Base-by-base conservation (phyloP, 2,888 invertebrate genomes). In the Xanthorhoe spadicearia region DNA sequence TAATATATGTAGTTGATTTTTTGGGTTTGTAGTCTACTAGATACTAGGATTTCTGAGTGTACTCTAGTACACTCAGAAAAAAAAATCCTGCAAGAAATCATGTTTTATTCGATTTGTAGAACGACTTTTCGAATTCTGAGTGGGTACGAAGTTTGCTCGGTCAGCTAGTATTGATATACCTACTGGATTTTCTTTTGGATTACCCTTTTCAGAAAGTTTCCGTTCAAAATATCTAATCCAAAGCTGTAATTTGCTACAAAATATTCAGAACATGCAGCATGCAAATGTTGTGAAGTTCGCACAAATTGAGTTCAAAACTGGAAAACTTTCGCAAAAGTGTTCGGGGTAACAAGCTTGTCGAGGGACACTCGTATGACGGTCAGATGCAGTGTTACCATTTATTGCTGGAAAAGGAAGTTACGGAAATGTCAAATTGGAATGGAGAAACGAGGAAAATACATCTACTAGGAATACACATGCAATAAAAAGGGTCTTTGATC, bases 261-360 rank as follows among this genome's bases (percentile, higher is more conserved):
- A 57, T 57, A 66, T 69, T 60, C 59, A 54, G 17, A 43, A 57
- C 61, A 61, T 50, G 61, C 52, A 53, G 17, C 52, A 52, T 61
- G 60, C 57, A 61, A 60, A 64, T 57, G 23, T 57, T 53, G 52
- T 43, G 64, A 57, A 60, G 23, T 56, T 63, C 38, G 32, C 35
- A 48, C 51, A 63, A 63, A 64, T 67, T 60, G 63, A 67, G 61
- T 68, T 67, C 54, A 46, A 32, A 63, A 63, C 55, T 57, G 6
- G 51, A n/a, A 43, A 62, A 63, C 63, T 64, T 67, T 54, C 52
- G 60, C 50, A 61, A 64, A 64, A 64, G 67, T 67, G 67, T 54
- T 55, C 59, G 38, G 55, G 38, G 51, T 62, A 48, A 66, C 60
- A 54, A 59, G 58, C 43, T 18, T 35, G 61, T 60, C 56, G 56